Percentiles rank a stretch among this genome's conserved stretches.
These are phyloP conservation scores for Enteromius fasciolatus DNA, from an alignment of 2,797 vertebrate species.

Conservation along the genomic window DNA sequence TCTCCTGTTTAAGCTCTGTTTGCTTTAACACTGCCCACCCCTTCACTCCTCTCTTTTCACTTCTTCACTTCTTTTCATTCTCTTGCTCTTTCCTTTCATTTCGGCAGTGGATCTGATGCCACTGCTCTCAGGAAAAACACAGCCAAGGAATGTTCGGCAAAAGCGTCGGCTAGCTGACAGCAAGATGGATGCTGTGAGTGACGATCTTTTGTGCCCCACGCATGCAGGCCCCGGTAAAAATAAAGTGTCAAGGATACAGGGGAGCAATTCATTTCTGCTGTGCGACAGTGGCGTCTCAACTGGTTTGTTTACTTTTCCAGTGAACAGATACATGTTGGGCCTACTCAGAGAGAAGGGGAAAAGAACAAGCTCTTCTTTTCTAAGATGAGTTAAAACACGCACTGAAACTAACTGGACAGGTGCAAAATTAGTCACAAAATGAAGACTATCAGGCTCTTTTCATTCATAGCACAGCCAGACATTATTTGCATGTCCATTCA, in stretches of 20 bases:
- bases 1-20: slow-evolving; percentile 53
- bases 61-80: slow-evolving; percentile 25
- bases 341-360: not conserved
- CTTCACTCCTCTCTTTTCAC: slow-evolving; percentile 38
- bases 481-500: not conserved
- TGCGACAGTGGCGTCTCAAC: slow-evolving; percentile 51
- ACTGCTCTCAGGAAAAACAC: slow-evolving; percentile 60
- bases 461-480: not conserved
- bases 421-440: not conserved
- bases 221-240: slow-evolving; percentile 53
- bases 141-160: slow-evolving; percentile 62
- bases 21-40: slow-evolving; percentile 55
- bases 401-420: not conserved
- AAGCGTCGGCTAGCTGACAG: slow-evolving; percentile 59
- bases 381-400: not conserved
- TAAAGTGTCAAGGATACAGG: slow-evolving; percentile 60
- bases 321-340: not conserved
- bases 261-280: slow-evolving; percentile 55
- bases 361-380: slow-evolving; percentile 13
- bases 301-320: slow-evolving; percentile 53
- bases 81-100: slow-evolving; percentile 47
- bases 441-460: not conserved
- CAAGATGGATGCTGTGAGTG: slow-evolving; percentile 67
- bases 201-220: slow-evolving; percentile 58
- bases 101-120: slow-evolving; percentile 58